Conservation (phyloP, 1,140 invertebrate species). For the Metaphire vulgaris region DNA sequence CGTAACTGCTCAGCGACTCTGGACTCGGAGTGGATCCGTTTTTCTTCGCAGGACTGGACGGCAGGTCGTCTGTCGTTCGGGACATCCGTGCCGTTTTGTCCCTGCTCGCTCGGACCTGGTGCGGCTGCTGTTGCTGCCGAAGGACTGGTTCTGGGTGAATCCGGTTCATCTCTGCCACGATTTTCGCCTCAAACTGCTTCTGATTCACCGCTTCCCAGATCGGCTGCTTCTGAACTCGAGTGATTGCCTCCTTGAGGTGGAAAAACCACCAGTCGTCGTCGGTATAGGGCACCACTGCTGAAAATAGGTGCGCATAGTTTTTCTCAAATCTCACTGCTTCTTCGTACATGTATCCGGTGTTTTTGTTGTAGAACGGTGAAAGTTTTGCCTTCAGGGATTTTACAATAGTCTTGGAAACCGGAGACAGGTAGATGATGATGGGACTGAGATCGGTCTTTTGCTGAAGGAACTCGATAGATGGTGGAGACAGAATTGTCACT, state of each 20-base stretch:
- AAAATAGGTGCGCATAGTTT: constrained; percentile 20
- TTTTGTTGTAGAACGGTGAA: constrained; percentile 21
- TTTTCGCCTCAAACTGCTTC: neutral
- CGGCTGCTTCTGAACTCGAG: constrained; percentile 18
- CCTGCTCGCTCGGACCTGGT: neutral
- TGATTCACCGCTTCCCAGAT: constrained; percentile 14
- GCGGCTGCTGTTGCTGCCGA: neutral
- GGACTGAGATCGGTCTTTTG: constrained; percentile 21
- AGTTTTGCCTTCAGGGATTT: constrained; percentile 23
- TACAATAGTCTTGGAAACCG: constrained; percentile 19
- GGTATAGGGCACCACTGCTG: constrained; percentile 20
- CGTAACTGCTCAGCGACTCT: neutral
- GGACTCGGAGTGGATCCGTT: neutral
- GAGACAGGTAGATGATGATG: constrained; percentile 25
- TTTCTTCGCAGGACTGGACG: neutral
- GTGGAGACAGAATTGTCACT: constrained; percentile 24
- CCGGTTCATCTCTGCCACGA: neutral
- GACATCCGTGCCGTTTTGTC: constrained; percentile 9
- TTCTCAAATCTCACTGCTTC: constrained; percentile 26
- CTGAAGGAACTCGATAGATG: constrained; percentile 12
- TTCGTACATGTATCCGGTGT: constrained; percentile 16
- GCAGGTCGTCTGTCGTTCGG: constrained; percentile 9
- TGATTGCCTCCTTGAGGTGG: constrained; percentile 25
- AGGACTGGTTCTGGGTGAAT: neutral
- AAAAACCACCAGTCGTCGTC: constrained; percentile 26